Evolutionary conservation across 1,140 invertebrate genomes (phyloP), one percentile per base, ranked within the genome.

Genomic region (Drosophila lacteicornis): DNA sequence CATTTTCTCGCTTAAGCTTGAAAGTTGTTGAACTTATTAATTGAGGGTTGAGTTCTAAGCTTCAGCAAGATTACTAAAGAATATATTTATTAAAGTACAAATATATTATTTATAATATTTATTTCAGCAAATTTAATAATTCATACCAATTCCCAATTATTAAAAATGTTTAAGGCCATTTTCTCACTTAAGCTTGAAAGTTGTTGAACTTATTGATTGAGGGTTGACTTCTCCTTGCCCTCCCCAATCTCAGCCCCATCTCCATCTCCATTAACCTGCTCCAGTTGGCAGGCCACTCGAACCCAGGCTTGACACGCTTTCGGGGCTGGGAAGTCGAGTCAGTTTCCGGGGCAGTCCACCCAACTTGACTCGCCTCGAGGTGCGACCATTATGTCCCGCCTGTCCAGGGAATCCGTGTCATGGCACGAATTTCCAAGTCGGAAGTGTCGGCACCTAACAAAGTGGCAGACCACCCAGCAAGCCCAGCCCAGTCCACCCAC

Each of bases 401-500:
- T 60, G 75, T 68, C 75, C 63, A 60, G 75, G 40, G 56, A 60
- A 78, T 61, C 51, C 74, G 75, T 78, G 75, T 78, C 75, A 76
- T 78, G 75, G 75, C 75, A 77, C 75, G 57, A 77, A 78, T 78
- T 78, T 75, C 56, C 56, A 55, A 61, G 57, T 78, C 75, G 75
- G 75, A 78, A 78, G 75, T 78, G 75, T 69, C 75, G 75, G 74
- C 74, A 59, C 62, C 75, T 76, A 76, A 76, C 74, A 76, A 76
- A 76, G 60, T 75, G 71, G 53, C 55, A 58, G 49, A 11, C 12
- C 55, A 36, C 73, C 47, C 53, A 25, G 36, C 22, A 1, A 22
- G 51, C 51, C 43, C 33, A 45, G 9, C 11, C 33, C 49, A 46
- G 22, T 36, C 33, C 27, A 12, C 47, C 22, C 55, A 30, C 27